Evolutionary conservation across 2,797 vertebrate genomes (phyloP), one percentile per base, ranked within the genome.

Genomic region (Serranus cabrilla): DNA sequence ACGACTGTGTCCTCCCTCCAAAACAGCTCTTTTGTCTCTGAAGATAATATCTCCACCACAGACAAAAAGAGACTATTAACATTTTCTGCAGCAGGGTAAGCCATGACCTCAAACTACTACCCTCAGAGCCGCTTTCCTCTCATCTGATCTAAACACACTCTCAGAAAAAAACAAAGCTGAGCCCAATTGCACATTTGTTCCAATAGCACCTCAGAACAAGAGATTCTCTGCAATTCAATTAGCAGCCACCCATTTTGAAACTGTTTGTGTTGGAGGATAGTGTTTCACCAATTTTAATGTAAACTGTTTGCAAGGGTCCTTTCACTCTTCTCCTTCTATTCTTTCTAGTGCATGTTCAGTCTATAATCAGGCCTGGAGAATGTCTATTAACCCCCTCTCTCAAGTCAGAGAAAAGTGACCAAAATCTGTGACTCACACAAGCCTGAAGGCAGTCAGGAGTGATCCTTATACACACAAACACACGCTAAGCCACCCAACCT

Each of bases 11-110:
- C 54, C 62, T 81, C 49, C 27, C 50, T 68, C 57, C 40, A 37
- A 65, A 84, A 63, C 42, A 65, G 74, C 80, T 76, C 66, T 43
- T 83, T 77, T 83, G 56, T 79, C 71, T 80, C 37, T 42, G 18
- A 6, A 69, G 84, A 91, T 89, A 86, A 80, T 42, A 89, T 89
- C 88, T 87, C 46, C 64, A 61, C 21, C 45, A 23, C 40, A 56
- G 61, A 76, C 56, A 78, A 65, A 83, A 69, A 46, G 34, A 85
- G 54, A 64, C 74, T 55, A 78, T 82, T 87, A 89, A 71, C 70
- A 75, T 86, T 74, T 77, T 49, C 46, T 73, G 64, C 67, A 70
- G 78, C 45, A 11, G 57, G 11, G 43, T 64, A 68, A 79, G 56
- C 65, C 51, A n/a, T 67, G 74, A 76, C 78, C 77, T 88, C 62